phyloP scores from a whole-genome alignment of 2,113 vertebrate genomes.

The Actinemys pallida region DNA sequence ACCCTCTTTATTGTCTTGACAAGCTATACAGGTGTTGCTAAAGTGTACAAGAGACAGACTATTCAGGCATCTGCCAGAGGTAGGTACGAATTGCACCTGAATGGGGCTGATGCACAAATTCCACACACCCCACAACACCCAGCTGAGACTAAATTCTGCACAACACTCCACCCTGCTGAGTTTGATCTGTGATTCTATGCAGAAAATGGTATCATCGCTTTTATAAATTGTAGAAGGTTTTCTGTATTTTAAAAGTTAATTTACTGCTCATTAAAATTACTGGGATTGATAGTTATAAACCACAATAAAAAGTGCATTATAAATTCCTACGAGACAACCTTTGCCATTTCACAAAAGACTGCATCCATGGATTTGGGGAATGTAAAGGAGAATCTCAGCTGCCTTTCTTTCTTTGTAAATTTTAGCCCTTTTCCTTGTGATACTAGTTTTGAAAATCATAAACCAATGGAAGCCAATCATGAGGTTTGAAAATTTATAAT shows the following conservation, averaged over 20 bases:
- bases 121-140: too few relatives aligned
- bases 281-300: not conserved
- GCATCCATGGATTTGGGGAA: not conserved
- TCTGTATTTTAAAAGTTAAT: not conserved
- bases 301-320: not conserved
- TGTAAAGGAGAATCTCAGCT: not conserved
- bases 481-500: not conserved
- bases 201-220: not conserved
- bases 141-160: too few relatives aligned
- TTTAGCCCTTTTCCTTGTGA: not conserved
- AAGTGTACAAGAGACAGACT: too few relatives aligned
- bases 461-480: not conserved
- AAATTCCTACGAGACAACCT: not conserved
- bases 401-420: not conserved
- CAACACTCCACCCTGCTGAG: too few relatives aligned
- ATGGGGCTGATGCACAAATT: too few relatives aligned
- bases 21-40: too few relatives aligned
- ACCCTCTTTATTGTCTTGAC: too few relatives aligned
- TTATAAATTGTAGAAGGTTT: not conserved
- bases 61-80: too few relatives aligned
- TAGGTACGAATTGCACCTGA: too few relatives aligned
- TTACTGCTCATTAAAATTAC: not conserved
- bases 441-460: not conserved
- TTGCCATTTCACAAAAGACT: not conserved
- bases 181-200: too few relatives aligned